phyloP scores from a whole-genome alignment of 2,888 invertebrate species.

The Xiphydria camelus region DNA sequence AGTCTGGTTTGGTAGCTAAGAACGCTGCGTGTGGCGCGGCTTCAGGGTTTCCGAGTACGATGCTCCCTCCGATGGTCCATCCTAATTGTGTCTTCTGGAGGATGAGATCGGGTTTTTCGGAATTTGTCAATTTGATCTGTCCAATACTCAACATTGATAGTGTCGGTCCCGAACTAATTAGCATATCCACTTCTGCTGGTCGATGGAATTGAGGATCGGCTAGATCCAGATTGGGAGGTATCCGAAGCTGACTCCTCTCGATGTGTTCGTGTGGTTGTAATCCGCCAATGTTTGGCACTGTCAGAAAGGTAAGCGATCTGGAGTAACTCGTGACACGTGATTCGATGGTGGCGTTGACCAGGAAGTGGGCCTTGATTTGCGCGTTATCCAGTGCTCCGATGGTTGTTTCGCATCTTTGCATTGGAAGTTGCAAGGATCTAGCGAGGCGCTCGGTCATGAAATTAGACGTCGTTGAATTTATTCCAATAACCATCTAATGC shows the following conservation, averaged over 20 bases:
- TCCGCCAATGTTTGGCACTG: too few relatives aligned
- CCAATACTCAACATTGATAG: too few relatives aligned
- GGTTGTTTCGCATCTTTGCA: not conserved
- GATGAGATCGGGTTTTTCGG: not conserved
- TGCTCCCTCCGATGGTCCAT: conserved; percentile 9
- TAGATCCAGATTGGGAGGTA: conserved; percentile 2
- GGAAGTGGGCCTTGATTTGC: too few relatives aligned
- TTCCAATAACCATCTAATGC: too few relatives aligned
- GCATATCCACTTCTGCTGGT: too few relatives aligned
- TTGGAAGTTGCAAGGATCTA: too few relatives aligned
- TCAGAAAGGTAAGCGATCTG: too few relatives aligned
- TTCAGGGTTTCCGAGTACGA: conserved; percentile 1
- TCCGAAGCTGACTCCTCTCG: not conserved
- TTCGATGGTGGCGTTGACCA: too few relatives aligned
- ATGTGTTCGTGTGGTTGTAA: conserved; percentile 4
- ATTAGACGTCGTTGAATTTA: too few relatives aligned
- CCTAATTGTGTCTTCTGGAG: too few relatives aligned
- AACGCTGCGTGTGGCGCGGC: not conserved
- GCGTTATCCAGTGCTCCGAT: conserved; percentile 4
- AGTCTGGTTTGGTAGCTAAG: not conserved
- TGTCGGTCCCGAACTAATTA: too few relatives aligned
- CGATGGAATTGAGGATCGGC: conserved; percentile 22
- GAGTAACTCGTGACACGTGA: too few relatives aligned
- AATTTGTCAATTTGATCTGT: conserved; percentile 1
- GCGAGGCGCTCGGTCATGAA: conserved; percentile 6